Evolutionary conservation across 1,140 invertebrate species (phyloP).

Genomic region (Drosophila bocqueti): DNA sequence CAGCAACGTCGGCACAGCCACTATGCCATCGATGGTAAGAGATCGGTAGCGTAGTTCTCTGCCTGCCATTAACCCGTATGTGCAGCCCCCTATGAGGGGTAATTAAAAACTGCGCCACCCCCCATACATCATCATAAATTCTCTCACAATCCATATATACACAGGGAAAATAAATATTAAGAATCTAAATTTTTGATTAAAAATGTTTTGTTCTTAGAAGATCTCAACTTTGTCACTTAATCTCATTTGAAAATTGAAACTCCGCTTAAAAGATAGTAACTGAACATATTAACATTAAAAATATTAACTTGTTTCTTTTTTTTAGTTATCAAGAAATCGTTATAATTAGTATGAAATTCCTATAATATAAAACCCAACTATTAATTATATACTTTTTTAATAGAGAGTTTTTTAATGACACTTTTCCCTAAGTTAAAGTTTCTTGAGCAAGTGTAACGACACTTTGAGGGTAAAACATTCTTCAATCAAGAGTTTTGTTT

Average conservation of each 20-base stretch:
- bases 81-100: constrained; percentile 36
- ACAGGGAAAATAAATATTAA: constrained; percentile 1
- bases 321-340: neutral
- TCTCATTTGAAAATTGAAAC: neutral
- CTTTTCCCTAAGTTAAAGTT: neutral
- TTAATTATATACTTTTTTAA: too few species aligned
- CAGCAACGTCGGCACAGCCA: constrained; percentile 48
- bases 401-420: neutral
- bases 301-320: neutral
- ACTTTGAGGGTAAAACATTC: neutral
- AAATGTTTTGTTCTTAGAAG: neutral
- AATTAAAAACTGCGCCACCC: constrained; percentile 44
- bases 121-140: constrained; percentile 31
- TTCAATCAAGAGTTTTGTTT: constrained; percentile 12
- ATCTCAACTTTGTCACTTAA: neutral
- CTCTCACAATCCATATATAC: constrained; percentile 34
- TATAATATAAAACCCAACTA: neutral
- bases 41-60: constrained; percentile 36
- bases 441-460: neutral
- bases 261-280: neutral
- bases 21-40: constrained; percentile 69
- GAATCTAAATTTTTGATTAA: neutral
- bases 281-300: neutral
- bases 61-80: constrained; percentile 34
- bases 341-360: neutral